phyloP scores from a whole-genome alignment of 2,113 vertebrate genomes.

The Myanophis thanlyinensis region DNA sequence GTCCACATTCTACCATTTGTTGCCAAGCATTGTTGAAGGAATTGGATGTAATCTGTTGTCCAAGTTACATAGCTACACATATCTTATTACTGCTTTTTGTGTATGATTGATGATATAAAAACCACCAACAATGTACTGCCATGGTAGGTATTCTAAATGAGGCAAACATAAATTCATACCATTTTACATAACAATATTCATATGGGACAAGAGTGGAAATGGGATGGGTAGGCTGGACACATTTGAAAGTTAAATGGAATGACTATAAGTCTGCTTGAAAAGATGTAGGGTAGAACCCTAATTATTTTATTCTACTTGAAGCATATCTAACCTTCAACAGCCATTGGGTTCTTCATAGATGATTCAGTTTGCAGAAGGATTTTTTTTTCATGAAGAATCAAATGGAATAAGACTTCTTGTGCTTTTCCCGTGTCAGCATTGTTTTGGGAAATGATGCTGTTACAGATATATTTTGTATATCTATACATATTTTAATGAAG shows the following conservation, averaged over 20 bases:
- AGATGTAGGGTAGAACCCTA: neutral
- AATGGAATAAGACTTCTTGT: neutral
- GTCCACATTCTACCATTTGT: neutral
- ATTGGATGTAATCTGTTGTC: neutral
- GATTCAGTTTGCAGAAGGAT: neutral
- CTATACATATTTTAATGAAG: too few relatives aligned
- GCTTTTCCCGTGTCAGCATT: neutral
- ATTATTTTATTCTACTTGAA: neutral
- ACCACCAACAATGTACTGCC: neutral
- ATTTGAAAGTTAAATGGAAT: neutral
- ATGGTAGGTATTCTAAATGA: neutral
- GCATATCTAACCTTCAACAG: neutral
- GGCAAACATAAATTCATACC: neutral
- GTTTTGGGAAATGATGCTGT: too few relatives aligned
- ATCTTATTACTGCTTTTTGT: neutral
- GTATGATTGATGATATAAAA: neutral
- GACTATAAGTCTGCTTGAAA: neutral
- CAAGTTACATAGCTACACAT: neutral
- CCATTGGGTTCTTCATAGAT: neutral
- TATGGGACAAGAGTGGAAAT: neutral
- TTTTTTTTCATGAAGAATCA: neutral
- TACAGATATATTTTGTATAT: too few relatives aligned
- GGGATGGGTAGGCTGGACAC: neutral
- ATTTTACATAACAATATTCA: neutral
- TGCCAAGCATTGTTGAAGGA: neutral